Conservation (phyloP, 1,140 invertebrate species). For the Eupeodes corollae region DNA sequence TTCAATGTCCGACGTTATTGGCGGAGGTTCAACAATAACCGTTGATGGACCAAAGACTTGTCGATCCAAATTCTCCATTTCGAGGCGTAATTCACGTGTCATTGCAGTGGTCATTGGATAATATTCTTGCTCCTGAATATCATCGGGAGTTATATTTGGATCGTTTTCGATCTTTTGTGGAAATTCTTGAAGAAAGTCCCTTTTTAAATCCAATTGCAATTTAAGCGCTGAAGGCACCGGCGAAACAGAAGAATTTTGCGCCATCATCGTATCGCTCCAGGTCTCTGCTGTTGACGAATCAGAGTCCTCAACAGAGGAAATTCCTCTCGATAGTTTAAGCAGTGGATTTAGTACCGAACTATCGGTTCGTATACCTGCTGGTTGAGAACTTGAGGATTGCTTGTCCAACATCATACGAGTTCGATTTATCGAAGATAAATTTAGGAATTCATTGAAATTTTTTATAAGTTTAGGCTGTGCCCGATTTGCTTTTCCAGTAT, state of each 20-base stretch:
- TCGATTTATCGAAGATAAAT: constrained; percentile 57
- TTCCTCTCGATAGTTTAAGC: no score
- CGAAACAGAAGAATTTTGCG: no score
- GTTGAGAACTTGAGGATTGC: not conserved
- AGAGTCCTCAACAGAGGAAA: not conserved
- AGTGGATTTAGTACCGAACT: no score
- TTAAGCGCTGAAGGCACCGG: no score
- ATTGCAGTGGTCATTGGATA: constrained; percentile 77
- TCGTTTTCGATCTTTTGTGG: constrained; percentile 34
- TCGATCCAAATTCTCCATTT: constrained; percentile 68
- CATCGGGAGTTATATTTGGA: constrained; percentile 62
- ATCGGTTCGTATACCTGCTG: not conserved
- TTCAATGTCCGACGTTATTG: constrained; percentile 15
- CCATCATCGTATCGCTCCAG: not conserved
- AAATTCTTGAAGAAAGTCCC: constrained; percentile 13
- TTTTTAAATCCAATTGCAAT: no score
- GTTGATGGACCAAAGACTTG: constrained; percentile 53
- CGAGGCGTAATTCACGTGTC: constrained; percentile 65
- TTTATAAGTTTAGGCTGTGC: constrained; percentile 54
- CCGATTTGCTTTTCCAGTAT: constrained; percentile 5
- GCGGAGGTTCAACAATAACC: not conserved
- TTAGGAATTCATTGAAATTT: constrained; percentile 74
- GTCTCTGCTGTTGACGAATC: not conserved
- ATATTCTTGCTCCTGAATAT: constrained; percentile 63
- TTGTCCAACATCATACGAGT: constrained; percentile 24